These are phyloP conservation scores for Zoanthus sansibaricus DNA, from an alignment of 92 coral and sea anemone species.

Conservation along the genomic window DNA sequence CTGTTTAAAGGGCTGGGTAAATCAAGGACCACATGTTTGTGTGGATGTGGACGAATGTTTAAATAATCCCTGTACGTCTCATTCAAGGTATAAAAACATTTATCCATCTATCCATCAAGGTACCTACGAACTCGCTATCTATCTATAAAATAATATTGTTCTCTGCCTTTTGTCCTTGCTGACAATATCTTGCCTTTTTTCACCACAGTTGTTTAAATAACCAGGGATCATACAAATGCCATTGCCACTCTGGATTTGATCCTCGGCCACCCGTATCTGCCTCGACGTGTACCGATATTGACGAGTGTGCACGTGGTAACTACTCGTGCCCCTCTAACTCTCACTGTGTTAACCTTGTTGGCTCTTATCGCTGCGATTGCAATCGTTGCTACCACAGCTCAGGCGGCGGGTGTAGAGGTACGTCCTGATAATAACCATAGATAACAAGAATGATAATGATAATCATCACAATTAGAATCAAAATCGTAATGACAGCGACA, in stretches of 20 bases:
- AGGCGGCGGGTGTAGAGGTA: slow-evolving; percentile 20
- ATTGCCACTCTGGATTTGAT: slow-evolving; percentile 50
- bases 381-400: slow-evolving; percentile 25
- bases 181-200: not conserved
- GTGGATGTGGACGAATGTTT: slow-evolving; percentile 59
- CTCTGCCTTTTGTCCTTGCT: not conserved
- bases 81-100: slow-evolving; percentile 24
- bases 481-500: too few species aligned
- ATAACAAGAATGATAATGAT: too few species aligned
- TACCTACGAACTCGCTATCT: not conserved
- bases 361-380: slow-evolving; percentile 47
- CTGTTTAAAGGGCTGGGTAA: slow-evolving; percentile 60
- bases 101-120: too few species aligned
- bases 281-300: slow-evolving; percentile 37
- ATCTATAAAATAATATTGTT: not conserved
- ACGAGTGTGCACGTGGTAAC: slow-evolving; percentile 50
- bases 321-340: slow-evolving; percentile 36
- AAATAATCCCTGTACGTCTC: slow-evolving; percentile 49
- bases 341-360: slow-evolving; percentile 26
- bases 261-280: slow-evolving; percentile 1
- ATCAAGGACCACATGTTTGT: slow-evolving; percentile 41
- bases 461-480: too few species aligned
- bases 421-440: not conserved
- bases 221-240: slow-evolving; percentile 53
- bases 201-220: slow-evolving; percentile 45